Percentiles rank a stretch among this genome's conserved stretches.
Conservation (phyloP, 2,888 invertebrate genomes). For the Ophioninae sp. region DNA sequence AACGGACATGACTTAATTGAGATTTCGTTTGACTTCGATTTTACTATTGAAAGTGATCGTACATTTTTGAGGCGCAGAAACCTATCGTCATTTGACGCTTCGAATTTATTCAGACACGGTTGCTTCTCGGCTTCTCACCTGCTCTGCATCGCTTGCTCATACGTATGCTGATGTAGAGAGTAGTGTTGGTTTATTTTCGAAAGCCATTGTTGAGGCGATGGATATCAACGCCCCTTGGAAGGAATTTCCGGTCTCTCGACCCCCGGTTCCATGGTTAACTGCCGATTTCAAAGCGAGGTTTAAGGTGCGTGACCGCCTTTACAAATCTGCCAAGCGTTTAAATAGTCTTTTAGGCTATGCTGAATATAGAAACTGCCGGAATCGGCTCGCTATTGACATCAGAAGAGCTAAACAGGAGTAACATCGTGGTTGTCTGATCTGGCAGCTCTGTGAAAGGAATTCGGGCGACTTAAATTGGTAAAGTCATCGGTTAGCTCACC, state of each 20-base stretch:
- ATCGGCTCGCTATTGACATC: not conserved
- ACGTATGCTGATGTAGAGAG: not conserved
- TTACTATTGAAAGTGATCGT: too few species aligned
- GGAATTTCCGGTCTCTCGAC: not conserved
- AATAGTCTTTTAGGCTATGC: not conserved
- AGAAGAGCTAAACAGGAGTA: not conserved
- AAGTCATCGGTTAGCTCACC: not conserved
- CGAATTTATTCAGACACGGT: too few species aligned
- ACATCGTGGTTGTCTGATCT: not conserved
- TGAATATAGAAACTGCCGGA: not conserved
- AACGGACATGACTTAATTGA: slow-evolving; percentile 30
- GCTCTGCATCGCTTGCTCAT: not conserved
- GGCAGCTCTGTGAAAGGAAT: not conserved
- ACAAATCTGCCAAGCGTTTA: not conserved
- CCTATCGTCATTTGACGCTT: not conserved
- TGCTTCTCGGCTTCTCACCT: not conserved
- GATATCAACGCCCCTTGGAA: not conserved
- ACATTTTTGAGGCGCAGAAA: not conserved
- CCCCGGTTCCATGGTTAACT: not conserved
- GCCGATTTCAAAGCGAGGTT: not conserved
- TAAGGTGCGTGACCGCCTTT: not conserved
- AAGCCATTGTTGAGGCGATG: not conserved
- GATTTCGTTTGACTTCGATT: not conserved
- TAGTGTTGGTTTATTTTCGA: not conserved
- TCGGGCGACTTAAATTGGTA: not conserved